Evolutionary conservation across 2,797 vertebrate genomes (phyloP).

Genomic region (Gobio occitaniae): DNA sequence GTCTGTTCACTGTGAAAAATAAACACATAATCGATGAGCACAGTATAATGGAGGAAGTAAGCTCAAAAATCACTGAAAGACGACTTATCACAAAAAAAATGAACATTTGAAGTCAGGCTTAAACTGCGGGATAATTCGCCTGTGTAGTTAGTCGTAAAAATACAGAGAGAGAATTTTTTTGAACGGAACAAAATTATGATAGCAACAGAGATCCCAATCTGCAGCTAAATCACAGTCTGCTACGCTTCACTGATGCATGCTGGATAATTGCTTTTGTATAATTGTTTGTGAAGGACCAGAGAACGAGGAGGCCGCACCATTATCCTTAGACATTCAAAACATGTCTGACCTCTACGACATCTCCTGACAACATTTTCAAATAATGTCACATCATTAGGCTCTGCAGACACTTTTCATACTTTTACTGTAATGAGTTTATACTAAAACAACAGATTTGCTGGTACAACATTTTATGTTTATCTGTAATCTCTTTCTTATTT

Average conservation of each 20-base stretch:
- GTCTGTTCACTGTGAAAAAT: conserved; percentile 29
- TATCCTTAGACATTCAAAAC: conserved; percentile 32
- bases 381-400: neutral
- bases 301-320: neutral
- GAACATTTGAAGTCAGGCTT: neutral
- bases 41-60: conserved; percentile 13
- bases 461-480: neutral
- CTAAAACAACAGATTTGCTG: neutral
- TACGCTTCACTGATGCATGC: conserved; percentile 35
- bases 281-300: conserved; percentile 35
- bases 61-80: conserved; percentile 41
- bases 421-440: neutral
- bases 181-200: conserved; percentile 19
- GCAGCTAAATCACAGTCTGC: conserved; percentile 4
- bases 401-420: neutral
- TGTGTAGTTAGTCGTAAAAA: conserved; percentile 2
- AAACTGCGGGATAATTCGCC: neutral
- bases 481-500: neutral
- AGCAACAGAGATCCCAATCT: conserved; percentile 8
- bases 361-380: conserved; percentile 6
- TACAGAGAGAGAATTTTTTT: neutral
- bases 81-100: neutral
- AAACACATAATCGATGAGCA: conserved; percentile 36
- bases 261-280: conserved; percentile 40
- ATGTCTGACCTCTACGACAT: conserved; percentile 25